Evolutionary conservation across 2,113 vertebrate genomes (phyloP).

Genomic region (Miniopterus natalensis): DNA sequence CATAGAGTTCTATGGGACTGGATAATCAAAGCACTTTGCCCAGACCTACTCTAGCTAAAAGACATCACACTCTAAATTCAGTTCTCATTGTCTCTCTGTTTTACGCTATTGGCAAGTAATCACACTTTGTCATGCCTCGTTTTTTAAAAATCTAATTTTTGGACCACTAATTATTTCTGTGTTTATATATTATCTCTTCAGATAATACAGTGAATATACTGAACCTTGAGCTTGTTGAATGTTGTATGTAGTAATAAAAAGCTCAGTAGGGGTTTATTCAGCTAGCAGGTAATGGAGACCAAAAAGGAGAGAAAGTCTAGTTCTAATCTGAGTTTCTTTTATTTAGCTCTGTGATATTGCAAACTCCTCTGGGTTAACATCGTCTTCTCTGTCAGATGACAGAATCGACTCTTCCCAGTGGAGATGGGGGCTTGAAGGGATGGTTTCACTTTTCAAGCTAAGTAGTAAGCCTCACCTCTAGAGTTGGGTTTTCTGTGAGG

Average conservation of each 20-base stretch:
- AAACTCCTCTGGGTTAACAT: background rate
- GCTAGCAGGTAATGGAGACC: background rate
- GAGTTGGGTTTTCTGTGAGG: background rate
- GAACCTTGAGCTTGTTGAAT: background rate
- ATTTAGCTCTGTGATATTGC: background rate
- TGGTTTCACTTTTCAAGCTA: conserved; percentile 30
- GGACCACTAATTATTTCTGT: background rate
- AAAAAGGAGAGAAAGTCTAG: background rate
- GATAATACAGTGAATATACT: background rate
- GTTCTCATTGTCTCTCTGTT: background rate
- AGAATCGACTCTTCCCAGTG: background rate
- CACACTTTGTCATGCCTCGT: background rate
- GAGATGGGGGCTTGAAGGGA: background rate
- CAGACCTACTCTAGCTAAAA: background rate
- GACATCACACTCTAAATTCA: background rate
- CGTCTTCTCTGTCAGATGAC: background rate
- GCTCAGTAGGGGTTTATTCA: background rate
- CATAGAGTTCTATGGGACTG: background rate
- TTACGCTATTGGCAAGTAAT: background rate
- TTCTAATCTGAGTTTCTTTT: background rate
- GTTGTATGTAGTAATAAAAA: conserved; percentile 39
- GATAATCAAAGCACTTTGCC: background rate
- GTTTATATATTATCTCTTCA: conserved; percentile 20
- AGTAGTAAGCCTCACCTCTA: background rate
- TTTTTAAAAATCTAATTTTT: background rate